Base-by-base conservation (phyloP, 2,888 invertebrate species). In the Thymelicus acteon region DNA sequence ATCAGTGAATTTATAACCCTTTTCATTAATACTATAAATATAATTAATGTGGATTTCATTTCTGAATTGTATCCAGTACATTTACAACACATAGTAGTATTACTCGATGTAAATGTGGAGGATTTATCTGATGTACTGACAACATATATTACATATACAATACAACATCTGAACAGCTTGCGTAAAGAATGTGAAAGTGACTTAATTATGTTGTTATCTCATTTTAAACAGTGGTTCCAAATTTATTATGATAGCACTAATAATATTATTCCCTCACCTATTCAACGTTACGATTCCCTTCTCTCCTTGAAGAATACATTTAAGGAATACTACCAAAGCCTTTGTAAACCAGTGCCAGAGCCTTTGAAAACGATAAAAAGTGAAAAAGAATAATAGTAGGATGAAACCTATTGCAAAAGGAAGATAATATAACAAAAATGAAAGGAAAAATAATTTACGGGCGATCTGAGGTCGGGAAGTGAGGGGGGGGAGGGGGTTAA, bases 171-270 rank as follows among this genome's bases (percentile, higher is more conserved):
- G 44, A 78, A 78, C 0, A 72, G 74, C 10, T 60, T 92, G 19
- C 78, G 84, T 72, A 60, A 72, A n/a, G 64, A 80, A 48, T 84
- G 81, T 13, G 81, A 86, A 74, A 81, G 78, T 81, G 87, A 91
- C 73, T 79, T 92, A 15, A 82, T 90, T 39, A 78, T 93, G 83
- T 73, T 93, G 40, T 72, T 93, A 19, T 85, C 89, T n/a, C 93
- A 93, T 78, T 93, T 84, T 75, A 88, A 89, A 40, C 78, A 84
- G 31, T 93, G 93, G 93, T 90, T 91, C 79, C 81, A 87, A 79
- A 74, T 88, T 69, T 92, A 88, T 78, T 83, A 80, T 48, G 24
- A 60, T 2, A 48, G 48, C n/a, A 13, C 6, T 4, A 49, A 49
- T 6, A 49, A 49, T 12, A 49, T 15, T 8, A 49, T n/a, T 31